Base-by-base conservation (phyloP, 2,888 invertebrate genomes). In the Cyclophora punctaria region DNA sequence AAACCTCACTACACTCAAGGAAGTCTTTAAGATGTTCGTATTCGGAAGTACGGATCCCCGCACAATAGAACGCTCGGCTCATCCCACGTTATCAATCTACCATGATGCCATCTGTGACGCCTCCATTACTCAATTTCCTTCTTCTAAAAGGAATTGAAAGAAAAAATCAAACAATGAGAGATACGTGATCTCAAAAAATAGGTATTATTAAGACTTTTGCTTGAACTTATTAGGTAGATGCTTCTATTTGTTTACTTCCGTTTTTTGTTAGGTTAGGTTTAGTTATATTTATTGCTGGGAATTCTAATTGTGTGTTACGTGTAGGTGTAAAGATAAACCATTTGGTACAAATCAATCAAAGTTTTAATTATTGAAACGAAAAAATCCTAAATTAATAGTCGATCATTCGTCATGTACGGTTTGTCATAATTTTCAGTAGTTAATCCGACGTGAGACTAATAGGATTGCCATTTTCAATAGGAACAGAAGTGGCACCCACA, bases 31-130 rank as follows among this genome's bases (percentile, higher is more conserved):
- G 55, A 47, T 45, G 45, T 51, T 49, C 48, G 51, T 51, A 56
- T 57, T 53, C 49, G 52, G 52, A 49, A 51, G 37, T 37, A 44
- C 47, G 46, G 49, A 50, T 53, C 50, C 20, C 63, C 60, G 63
- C 73, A 80, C 83, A 82, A 81, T 79, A 79, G 79, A 71, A 73
- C 71, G 64, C 20, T 20, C 20, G 66, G 71, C 71, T 80, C 78
- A 82, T 83, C 83, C 81, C 74, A 67, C 71, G 80, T 80, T 84
- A 87, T 88, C 88, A 87, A 85, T 88, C 86, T 80, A 77, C 76
- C 79, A 75, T 84, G 83, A 86, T 85, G 84, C 87, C 88, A 86
- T 85, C 88, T 85, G 85, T 82, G 87, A 85, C 85, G 79, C 73
- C 62, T 71, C 73, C 80, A 86, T 88, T 86, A 85, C 80, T 87